Base-by-base conservation (phyloP, 2,888 invertebrate genomes). In the Ditylenchus weischeri region DNA sequence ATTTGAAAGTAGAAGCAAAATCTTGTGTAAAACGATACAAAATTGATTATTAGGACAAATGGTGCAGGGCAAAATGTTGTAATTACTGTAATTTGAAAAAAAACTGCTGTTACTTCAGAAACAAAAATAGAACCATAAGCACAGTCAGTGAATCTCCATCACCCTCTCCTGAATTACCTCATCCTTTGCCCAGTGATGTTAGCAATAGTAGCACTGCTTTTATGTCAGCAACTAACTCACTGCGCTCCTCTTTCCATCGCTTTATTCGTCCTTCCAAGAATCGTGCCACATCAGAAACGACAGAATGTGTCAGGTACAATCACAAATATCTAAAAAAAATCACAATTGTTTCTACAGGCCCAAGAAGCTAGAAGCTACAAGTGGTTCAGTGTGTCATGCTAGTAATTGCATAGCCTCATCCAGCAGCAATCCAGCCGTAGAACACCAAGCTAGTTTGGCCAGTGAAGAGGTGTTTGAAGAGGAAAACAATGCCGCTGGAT, bases 61-160 rank as follows among this genome's bases (percentile, higher is more conserved):
- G 2, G 29, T 29, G 29, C 3, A 2, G 29, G 5, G 2, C 29
- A 29, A 29, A 29, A 29, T 29, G 2, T 29, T 29, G 29, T 4
- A 29, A 29, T 4, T 29, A 29, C 29, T 5, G 3, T 29, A 5
- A 29, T 29, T 29, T 4, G 3, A 29, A 29, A 4, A 29, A 29
- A 29, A 29, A 4, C 29, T 29, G 2, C 5, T 29, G 5, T 29
- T 5, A 10, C 62, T 23, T 47, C 13, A 36, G 23, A 23, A 62
- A 43, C 10, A 73, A 73, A 43, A 64, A 58, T 54, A 63, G 73
- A 23, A 73, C 73, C 18, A 75, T 73, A 36, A 66, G 66, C 57
- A 76, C 73, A 15, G 73, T 75, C 15, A 75, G 75, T 43, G 73
- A 73, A 49, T 60, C 60, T 21, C 69, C 69, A 15, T 72, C 73